A percentile compares a stretch with the other conserved stretches of the same genome.
Conservation (phyloP, 1,140 invertebrate genomes). For the Lucilia sericata region DNA sequence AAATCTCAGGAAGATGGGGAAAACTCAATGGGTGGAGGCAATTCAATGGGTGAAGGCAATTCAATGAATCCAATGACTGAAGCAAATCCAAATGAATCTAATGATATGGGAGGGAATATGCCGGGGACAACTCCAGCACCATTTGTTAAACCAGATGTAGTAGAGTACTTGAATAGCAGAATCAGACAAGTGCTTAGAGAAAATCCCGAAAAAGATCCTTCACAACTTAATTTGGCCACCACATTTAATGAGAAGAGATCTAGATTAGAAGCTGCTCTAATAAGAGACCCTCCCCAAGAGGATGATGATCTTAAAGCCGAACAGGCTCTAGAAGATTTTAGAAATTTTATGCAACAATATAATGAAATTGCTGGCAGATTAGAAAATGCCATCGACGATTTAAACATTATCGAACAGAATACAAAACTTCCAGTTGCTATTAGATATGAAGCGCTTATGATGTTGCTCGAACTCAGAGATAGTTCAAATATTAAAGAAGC, state of each 20-base stretch:
- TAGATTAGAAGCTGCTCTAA: background rate
- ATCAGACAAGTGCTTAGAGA: background rate
- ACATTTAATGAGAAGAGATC: background rate
- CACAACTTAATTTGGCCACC: background rate
- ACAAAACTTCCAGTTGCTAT: background rate
- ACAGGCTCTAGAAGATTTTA: background rate
- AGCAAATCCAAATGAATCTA: no score
- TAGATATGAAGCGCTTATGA: background rate
- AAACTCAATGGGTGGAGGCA: no score
- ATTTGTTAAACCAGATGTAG: background rate
- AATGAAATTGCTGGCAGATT: background rate
- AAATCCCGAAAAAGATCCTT: background rate
- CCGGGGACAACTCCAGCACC: background rate
- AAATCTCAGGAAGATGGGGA: no score
- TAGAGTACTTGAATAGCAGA: background rate
- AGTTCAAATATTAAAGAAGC: background rate
- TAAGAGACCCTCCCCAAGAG: background rate
- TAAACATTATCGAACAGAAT: background rate
- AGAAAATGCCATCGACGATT: background rate
- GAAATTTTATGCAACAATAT: background rate
- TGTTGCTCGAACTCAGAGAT: background rate
- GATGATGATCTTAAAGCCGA: background rate
- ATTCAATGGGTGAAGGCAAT: no score
- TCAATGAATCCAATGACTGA: no score
- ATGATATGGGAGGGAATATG: no score